Evolutionary conservation across 2,888 invertebrate species (phyloP), one percentile per base, ranked within the genome.

Genomic region (Cylindroiulus punctatus): DNA sequence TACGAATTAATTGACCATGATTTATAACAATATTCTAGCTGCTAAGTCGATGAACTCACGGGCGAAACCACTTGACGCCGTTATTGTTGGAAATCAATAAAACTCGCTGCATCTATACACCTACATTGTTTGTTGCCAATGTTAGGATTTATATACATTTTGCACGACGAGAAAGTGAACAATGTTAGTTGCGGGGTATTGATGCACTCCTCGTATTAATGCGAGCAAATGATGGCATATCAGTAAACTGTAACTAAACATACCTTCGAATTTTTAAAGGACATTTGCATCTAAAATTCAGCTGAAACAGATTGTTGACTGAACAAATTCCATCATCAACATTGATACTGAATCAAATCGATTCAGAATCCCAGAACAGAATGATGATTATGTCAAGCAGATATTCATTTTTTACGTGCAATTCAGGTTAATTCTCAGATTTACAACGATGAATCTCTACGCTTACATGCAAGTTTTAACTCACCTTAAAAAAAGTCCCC

Each of bases 1-100:
- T 57, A 57, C 57, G 57, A 57, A 57, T 57, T 57, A 57, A 57
- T 57, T 57, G 57, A 57, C 57, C 57, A 57, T 57, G 57, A 57
- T 57, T 57, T 57, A 57, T 57, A 57, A 57, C 57, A 57, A 57
- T 57, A 57, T 57, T 57, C 57, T 57, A 57, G 57, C 22, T 22
- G 57, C 57, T 57, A 57, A 57, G 57, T 57, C 57, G 57, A 57
- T 57, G 57, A 57, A 57, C 57, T 57, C 57, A 57, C 57, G 22
- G 22, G 22, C 57, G 57, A 57, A 57, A 57, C 57, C 57, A 57
- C 57, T 57, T 57, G 57, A 57, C 57, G 57, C 57, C 57, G 57
- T 57, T 57, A 57, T 57, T 57, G 57, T 57, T 57, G 57, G 57
- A 57, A 57, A 57, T 57, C 57, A 57, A 57, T 57, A 57, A 57